phyloP scores from a whole-genome alignment of 1,140 invertebrate genomes.

The Pseudomyrmex cubaensis region DNA sequence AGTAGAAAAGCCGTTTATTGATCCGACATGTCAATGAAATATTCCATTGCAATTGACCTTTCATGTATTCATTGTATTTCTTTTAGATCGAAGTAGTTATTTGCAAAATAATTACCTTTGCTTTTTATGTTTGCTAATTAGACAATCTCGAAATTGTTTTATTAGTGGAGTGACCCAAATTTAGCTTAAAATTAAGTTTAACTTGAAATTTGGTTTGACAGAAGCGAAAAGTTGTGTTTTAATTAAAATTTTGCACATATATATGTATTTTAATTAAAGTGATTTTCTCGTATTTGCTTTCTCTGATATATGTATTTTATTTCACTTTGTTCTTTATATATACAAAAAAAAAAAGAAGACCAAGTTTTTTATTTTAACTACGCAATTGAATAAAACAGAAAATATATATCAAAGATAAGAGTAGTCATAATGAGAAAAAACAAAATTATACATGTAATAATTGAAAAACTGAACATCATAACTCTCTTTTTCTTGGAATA shows the following conservation, averaged over 20 bases:
- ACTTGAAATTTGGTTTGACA: not conserved
- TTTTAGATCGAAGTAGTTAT: not conserved
- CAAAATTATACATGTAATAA: too few relatives aligned
- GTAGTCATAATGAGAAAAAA: too few relatives aligned
- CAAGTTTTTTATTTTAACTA: too few relatives aligned
- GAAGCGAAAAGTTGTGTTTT: slow-evolving; percentile 5
- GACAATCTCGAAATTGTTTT: slow-evolving; percentile 4
- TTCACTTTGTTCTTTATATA: too few relatives aligned
- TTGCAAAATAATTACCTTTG: too few relatives aligned
- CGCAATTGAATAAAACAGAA: too few relatives aligned
- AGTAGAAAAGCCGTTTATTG: slow-evolving; percentile 23
- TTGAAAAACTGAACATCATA: too few relatives aligned
- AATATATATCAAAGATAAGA: too few relatives aligned
- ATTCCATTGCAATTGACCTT: not conserved
- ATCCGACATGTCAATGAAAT: not conserved
- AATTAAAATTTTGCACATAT: too few relatives aligned
- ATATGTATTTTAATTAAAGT: slow-evolving; percentile 10
- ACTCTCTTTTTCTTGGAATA: not conserved
- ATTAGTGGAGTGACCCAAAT: slow-evolving; percentile 23
- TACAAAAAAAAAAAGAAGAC: too few relatives aligned
- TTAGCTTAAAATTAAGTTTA: not conserved
- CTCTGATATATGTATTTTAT: not conserved
- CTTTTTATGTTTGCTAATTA: too few relatives aligned
- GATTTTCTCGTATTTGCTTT: slow-evolving; percentile 5
- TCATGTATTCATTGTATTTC: not conserved